A percentile compares a stretch with the other conserved stretches of the same genome.
phyloP scores from a whole-genome alignment of 2,113 vertebrate genomes.

The Protobothrops flavoviridis region DNA sequence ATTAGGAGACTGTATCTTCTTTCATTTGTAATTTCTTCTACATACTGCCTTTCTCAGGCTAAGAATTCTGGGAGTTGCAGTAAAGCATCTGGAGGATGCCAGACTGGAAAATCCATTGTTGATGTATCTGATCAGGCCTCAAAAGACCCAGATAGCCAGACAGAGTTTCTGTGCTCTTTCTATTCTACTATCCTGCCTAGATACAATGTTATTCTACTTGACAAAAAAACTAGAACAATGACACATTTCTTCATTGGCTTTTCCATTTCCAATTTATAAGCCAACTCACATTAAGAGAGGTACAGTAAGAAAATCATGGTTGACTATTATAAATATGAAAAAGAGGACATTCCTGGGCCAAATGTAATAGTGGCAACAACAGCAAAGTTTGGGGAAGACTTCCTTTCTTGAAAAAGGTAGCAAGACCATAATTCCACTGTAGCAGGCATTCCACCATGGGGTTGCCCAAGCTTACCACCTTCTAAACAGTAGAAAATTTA shows the following conservation, averaged over 20 bases:
- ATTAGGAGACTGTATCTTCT: not conserved
- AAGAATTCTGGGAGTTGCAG: not conserved
- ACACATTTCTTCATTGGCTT: not conserved
- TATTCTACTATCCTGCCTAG: not conserved
- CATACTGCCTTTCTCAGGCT: not conserved
- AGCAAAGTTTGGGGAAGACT: not conserved
- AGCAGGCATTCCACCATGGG: constrained; percentile 9
- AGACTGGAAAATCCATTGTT: not conserved
- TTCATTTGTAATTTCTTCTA: not conserved
- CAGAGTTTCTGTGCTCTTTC: too few species aligned
- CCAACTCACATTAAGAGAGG: not conserved
- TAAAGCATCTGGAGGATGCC: not conserved
- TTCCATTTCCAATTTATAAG: not conserved
- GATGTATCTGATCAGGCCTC: not conserved
- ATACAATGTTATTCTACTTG: not conserved
- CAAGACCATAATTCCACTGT: not conserved
- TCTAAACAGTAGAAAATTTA: not conserved
- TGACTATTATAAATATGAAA: not conserved
- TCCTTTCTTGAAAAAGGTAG: not conserved
- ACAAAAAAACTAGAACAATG: not conserved
- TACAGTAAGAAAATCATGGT: not conserved
- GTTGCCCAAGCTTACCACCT: not conserved
- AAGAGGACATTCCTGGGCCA: not conserved
- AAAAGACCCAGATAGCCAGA: not conserved
- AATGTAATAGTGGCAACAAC: not conserved